Evolutionary conservation across 2,113 vertebrate species (phyloP).

Genomic region (Alligator mississippiensis): DNA sequence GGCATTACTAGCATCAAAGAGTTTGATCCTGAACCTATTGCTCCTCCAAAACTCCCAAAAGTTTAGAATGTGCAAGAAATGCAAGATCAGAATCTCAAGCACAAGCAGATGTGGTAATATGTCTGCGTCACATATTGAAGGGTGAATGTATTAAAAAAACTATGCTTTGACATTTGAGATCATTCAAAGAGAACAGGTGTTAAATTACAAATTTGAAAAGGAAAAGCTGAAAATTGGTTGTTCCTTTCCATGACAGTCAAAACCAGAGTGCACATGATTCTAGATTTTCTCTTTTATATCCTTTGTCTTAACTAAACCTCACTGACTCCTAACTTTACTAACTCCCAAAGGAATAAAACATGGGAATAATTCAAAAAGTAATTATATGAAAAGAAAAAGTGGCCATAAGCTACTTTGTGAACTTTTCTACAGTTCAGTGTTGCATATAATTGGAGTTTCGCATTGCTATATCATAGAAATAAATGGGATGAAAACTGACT

Average conservation of each 20-base stretch:
- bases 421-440: conserved; percentile 36
- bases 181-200: background rate
- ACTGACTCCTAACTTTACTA: conserved; percentile 20
- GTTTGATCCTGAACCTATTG: conserved; percentile 29
- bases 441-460: background rate
- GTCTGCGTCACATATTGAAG: accelerated
- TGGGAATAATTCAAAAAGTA: conserved; percentile 47
- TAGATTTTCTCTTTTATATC: background rate
- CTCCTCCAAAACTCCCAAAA: background rate
- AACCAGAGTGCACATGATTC: background rate
- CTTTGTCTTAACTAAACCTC: background rate
- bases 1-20: background rate
- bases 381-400: background rate
- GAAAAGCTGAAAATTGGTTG: background rate
- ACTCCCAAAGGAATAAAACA: background rate
- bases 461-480: background rate
- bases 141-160: background rate
- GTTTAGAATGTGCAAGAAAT: background rate
- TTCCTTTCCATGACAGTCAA: background rate
- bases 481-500: conserved; percentile 17
- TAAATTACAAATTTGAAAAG: background rate
- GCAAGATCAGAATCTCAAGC: background rate
- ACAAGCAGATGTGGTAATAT: conserved; percentile 9
- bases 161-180: background rate
- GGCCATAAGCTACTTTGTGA: conserved; percentile 54